Base-by-base conservation (phyloP, 2,797 vertebrate genomes). In the Cossypha niveicapilla region DNA sequence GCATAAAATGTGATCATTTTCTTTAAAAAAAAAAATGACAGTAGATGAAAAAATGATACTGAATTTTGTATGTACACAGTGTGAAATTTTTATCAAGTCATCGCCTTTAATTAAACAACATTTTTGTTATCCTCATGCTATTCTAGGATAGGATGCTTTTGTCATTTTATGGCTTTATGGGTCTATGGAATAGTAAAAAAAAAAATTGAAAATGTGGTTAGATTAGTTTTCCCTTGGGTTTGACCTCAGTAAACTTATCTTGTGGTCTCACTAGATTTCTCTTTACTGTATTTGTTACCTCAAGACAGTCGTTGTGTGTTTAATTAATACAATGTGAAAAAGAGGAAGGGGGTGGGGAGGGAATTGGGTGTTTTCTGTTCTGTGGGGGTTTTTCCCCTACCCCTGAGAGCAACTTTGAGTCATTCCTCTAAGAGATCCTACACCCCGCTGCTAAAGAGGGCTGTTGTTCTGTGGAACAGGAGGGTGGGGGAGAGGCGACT, bases 401-500 rank as follows among this genome's bases (percentile, higher is more conserved):
- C 73, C 90, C 56, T 2, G 63, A 92, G 82, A 89, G 32, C 82
- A 71, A 50, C 88, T 93, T 93, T 97, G 97, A 97, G 96, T 98
- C 97, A 97, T 90, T 93, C 76, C 89, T 95, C 93, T 85, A 62
- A 85, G 78, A 95, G 94, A 86, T 96, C 93, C 77, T 39, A 86
- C 95, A 95, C 37, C 53, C 91, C 70, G 68, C 62, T 57, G 79
- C 88, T 96, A 62, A 97, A 96, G 93, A 93, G 82, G 67, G 73
- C 95, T 96, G 97, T 96, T 96, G 94, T 97, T 97, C 94, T 88
- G 81, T 28, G 94, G 91, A 94, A 91, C 96, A 70, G 70, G 90
- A 94, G 96, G 94, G 95, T 73, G 96, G 97, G 95, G 97, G 96
- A 91, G 91, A 97, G 94, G 95, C 88, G 60, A 87, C 39, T 95